Evolutionary conservation across 2,113 vertebrate species (phyloP).

Genomic region (Electrona antarctica): DNA sequence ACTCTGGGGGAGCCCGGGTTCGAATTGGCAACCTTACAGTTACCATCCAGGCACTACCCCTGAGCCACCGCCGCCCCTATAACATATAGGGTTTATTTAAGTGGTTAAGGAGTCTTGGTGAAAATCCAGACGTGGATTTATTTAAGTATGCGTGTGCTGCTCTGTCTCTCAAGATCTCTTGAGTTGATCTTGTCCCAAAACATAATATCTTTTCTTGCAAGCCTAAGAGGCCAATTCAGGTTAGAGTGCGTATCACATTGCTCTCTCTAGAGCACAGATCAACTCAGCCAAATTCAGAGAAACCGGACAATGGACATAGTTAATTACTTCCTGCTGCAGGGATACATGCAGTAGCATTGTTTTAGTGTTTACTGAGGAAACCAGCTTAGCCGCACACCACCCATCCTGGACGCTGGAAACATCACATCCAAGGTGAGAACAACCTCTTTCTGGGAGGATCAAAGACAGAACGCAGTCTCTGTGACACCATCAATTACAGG

Average conservation of each 20-base stretch:
- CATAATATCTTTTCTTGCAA: not conserved
- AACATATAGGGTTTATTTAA: too few relatives aligned
- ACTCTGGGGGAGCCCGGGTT: too few relatives aligned
- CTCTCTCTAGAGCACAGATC: not conserved
- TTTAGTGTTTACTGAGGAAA: slow-evolving; percentile 63
- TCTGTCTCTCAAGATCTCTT: too few relatives aligned
- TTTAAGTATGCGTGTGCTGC: too few relatives aligned
- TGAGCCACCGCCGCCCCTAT: too few relatives aligned
- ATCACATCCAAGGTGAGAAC: slow-evolving; percentile 60
- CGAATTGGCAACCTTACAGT: too few relatives aligned
- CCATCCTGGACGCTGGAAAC: slow-evolving; percentile 52
- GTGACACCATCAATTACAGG: slow-evolving; percentile 45
- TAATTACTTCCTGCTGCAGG: slow-evolving; percentile 57
- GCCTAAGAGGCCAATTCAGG: slow-evolving; percentile 5
- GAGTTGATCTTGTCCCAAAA: too few relatives aligned
- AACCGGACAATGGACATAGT: slow-evolving; percentile 51
- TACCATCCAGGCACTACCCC: too few relatives aligned
- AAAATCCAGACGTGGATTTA: too few relatives aligned
- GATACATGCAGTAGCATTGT: slow-evolving; percentile 60
- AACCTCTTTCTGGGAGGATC: slow-evolving; percentile 35
- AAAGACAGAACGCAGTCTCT: slow-evolving; percentile 37
- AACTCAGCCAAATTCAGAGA: slow-evolving; percentile 21
- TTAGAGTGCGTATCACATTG: slow-evolving; percentile 11
- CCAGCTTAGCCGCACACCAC: slow-evolving; percentile 30
- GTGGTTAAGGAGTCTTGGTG: too few relatives aligned